Evolutionary conservation across 2,113 vertebrate genomes (phyloP).

Genomic region (Indri indri): DNA sequence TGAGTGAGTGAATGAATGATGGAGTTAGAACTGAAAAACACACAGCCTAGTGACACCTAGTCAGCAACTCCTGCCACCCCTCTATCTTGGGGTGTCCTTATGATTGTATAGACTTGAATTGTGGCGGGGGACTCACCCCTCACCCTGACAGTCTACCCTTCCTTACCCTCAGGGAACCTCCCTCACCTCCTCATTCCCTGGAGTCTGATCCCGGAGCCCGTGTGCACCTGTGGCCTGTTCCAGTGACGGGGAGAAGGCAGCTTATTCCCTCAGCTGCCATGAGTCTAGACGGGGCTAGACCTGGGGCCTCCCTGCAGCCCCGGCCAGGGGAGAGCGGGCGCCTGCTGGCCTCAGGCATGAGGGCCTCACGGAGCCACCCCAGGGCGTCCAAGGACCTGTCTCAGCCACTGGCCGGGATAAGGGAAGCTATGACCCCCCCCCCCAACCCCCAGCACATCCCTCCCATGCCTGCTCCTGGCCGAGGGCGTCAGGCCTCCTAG

Average conservation of each 20-base stretch:
- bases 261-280: background rate
- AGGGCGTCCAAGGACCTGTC: no score
- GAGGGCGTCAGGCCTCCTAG: rapidly evolving
- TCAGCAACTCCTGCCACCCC: rapidly evolving
- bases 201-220: background rate
- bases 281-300: background rate
- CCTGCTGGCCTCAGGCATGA: background rate
- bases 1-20: no score
- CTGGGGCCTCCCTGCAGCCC: background rate
- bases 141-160: background rate
- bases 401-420: background rate
- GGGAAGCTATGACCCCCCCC: background rate
- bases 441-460: background rate
- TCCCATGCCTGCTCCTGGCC: background rate
- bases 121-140: background rate
- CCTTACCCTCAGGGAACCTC: background rate
- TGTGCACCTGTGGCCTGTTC: rapidly evolving
- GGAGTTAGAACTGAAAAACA: background rate
- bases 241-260: background rate
- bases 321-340: background rate
- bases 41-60: rapidly evolving
- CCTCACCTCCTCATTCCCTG: background rate
- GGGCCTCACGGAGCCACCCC: background rate
- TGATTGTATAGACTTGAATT: background rate
- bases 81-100: background rate